phyloP scores from a whole-genome alignment of 2,888 invertebrate species.

The Parnassius smintheus region DNA sequence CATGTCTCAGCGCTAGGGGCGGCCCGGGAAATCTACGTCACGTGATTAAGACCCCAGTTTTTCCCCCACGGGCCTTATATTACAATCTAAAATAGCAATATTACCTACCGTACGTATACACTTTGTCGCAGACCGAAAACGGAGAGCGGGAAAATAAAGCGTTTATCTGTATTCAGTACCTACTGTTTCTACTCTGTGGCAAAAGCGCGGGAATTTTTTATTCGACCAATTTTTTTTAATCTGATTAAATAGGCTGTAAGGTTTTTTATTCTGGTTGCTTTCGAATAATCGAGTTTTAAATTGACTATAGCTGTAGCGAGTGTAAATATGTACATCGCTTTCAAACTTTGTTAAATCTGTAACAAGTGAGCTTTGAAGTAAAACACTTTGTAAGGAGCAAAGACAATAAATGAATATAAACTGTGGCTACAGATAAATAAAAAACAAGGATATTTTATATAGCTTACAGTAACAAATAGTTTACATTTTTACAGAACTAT shows the following conservation, averaged over 20 bases:
- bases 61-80: background rate
- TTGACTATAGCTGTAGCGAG: no score
- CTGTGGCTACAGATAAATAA: no score
- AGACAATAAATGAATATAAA: no score
- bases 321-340: no score
- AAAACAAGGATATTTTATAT: no score
- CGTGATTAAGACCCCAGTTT: constrained; percentile 18
- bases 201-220: background rate
- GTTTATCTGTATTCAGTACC: background rate
- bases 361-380: no score
- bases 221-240: background rate
- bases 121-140: constrained; percentile 9
- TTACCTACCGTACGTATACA: constrained; percentile 17
- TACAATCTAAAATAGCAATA: constrained; percentile 24
- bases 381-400: no score
- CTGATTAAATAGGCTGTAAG: background rate
- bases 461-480: no score
- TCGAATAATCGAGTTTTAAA: background rate
- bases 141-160: constrained; percentile 4
- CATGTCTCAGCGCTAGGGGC: constrained; percentile 3
- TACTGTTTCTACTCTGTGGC: constrained; percentile 11
- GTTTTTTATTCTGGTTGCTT: no score
- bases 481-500: no score
- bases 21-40: constrained; percentile 24
- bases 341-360: no score